Percentiles rank a stretch among this genome's conserved stretches.
These are phyloP conservation scores for Mobula birostris DNA, from an alignment of 2,113 vertebrate genomes.

Conservation along the genomic window DNA sequence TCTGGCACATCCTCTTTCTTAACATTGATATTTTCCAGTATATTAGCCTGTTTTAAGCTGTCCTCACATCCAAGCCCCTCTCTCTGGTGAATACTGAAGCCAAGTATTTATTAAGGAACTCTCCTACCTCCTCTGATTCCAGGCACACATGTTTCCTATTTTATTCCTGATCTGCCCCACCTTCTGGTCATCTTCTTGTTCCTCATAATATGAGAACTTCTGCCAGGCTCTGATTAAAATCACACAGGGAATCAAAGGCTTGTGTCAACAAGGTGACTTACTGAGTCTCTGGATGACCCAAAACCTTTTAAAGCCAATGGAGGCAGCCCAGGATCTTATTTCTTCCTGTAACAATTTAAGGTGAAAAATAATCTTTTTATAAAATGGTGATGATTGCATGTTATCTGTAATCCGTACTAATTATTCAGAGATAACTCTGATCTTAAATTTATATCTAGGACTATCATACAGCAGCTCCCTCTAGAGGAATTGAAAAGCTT, in stretches of 20 bases:
- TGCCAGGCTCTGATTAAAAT: background rate
- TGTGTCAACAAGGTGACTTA: too few species aligned
- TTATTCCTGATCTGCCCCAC: too few species aligned
- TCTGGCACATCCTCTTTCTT: too few species aligned
- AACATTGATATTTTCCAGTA: too few species aligned
- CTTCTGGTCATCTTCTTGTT: too few species aligned
- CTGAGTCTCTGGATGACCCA: background rate
- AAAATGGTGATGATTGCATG: background rate
- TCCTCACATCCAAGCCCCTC: too few species aligned
- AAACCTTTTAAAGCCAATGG: background rate
- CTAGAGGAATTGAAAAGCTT: background rate
- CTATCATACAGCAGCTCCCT: slow-evolving; percentile 1
- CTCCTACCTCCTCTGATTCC: too few species aligned
- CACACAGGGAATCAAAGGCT: background rate
- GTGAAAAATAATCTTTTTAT: background rate
- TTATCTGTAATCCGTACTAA: background rate
- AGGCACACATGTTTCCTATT: too few species aligned
- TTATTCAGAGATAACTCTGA: background rate
- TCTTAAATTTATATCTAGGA: background rate
- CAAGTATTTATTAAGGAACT: too few species aligned
- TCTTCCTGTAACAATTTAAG: background rate
- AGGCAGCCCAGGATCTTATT: background rate
- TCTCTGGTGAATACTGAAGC: too few species aligned
- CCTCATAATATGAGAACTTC: background rate
- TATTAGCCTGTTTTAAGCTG: too few species aligned